These are phyloP conservation scores for Rhagophthalmus giganteus DNA, from an alignment of 2,888 invertebrate genomes.

Conservation along the genomic window DNA sequence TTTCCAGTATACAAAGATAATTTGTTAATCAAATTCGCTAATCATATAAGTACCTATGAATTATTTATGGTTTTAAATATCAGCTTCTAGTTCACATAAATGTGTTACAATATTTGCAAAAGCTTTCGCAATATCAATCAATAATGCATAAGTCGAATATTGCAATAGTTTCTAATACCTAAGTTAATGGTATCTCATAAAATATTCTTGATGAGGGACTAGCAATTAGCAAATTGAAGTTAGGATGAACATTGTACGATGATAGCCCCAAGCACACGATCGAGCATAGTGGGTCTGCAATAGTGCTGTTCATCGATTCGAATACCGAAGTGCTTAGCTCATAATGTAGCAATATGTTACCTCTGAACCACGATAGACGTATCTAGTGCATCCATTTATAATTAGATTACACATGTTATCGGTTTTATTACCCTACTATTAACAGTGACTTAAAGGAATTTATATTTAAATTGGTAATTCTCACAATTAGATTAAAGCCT, in stretches of 20 bases:
- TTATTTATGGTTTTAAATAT: no score
- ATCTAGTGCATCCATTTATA: conserved; percentile 20
- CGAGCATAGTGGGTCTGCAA: conserved; percentile 15
- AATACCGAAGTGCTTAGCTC: conserved; percentile 25
- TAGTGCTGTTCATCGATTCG: conserved; percentile 22
- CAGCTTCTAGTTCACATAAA: no score
- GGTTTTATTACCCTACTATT: conserved; percentile 18
- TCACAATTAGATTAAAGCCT: not conserved
- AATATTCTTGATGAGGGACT: conserved; percentile 12
- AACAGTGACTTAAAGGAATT: conserved; percentile 15
- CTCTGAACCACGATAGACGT: conserved; percentile 18
- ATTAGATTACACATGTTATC: conserved; percentile 29
- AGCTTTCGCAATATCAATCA: no score
- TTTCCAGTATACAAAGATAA: no score
- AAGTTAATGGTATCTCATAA: conserved; percentile 12
- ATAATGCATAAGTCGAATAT: no score
- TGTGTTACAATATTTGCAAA: no score
- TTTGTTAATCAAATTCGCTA: no score
- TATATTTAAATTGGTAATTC: conserved; percentile 24
- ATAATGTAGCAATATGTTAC: conserved; percentile 28
- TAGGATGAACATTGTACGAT: conserved; percentile 20
- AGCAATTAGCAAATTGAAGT: conserved; percentile 25
- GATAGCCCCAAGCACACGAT: conserved; percentile 18
- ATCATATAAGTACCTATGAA: no score
- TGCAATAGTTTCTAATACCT: no score